phyloP scores from a whole-genome alignment of 2,797 vertebrate species.

The Novumbra hubbsi region DNA sequence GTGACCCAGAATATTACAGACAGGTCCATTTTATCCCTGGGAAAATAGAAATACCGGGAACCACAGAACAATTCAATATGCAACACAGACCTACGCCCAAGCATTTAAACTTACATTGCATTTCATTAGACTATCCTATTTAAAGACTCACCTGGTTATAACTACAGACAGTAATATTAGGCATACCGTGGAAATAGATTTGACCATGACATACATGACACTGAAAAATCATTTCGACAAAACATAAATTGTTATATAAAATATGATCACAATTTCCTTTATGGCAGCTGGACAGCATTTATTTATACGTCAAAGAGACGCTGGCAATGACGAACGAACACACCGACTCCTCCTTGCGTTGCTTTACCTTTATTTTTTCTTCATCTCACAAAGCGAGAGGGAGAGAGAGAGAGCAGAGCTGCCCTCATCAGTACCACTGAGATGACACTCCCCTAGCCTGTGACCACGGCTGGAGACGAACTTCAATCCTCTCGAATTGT shows the following conservation, averaged over 20 bases:
- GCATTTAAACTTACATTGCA: too few species aligned
- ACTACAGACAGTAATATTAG: too few species aligned
- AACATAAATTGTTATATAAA: not conserved
- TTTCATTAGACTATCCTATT: too few species aligned
- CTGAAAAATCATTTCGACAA: not conserved
- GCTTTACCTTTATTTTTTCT: not conserved
- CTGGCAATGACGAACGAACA: not conserved
- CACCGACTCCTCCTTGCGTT: not conserved
- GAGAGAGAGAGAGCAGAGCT: not conserved
- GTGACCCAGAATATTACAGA: not conserved
- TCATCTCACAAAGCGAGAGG: not conserved
- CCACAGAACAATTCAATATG: too few species aligned
- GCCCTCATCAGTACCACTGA: conserved; percentile 59
- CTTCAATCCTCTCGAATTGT: conserved; percentile 12
- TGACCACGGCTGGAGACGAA: conserved; percentile 5
- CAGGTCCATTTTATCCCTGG: not conserved
- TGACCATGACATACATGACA: not conserved
- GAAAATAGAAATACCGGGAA: too few species aligned
- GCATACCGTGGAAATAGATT: too few species aligned
- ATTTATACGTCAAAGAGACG: not conserved
- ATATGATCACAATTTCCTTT: not conserved
- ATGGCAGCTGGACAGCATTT: not conserved
- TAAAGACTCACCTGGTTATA: too few species aligned
- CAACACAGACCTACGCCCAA: too few species aligned
- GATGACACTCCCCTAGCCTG: conserved; percentile 37